Conservation (phyloP, 2,797 vertebrate genomes). For the Sebastes taczanowskii region DNA sequence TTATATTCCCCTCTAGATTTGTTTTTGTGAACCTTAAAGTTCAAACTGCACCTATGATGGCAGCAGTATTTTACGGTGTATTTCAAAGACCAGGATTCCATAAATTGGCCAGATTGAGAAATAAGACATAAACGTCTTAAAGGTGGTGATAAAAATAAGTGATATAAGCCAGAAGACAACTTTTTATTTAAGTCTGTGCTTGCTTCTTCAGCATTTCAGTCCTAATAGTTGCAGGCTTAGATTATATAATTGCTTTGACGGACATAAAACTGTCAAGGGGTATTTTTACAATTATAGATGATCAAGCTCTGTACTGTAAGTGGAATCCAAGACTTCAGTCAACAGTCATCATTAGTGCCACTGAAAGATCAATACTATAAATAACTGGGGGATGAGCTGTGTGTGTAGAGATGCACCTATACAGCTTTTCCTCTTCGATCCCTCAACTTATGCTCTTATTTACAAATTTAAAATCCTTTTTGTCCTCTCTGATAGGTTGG, state of each 20-base stretch:
- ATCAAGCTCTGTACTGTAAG: neutral
- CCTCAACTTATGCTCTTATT: neutral
- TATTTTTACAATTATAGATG: neutral
- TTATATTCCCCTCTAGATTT: no score
- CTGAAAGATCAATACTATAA: conserved; percentile 13
- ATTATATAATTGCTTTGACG: neutral
- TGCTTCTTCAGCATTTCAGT: neutral
- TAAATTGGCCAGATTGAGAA: neutral
- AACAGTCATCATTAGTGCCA: neutral
- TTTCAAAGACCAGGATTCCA: no score
- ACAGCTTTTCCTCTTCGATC: neutral
- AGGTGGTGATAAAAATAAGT: neutral
- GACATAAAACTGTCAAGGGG: neutral
- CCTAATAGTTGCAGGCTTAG: neutral
- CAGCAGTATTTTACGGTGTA: no score
- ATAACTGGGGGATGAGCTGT: neutral
- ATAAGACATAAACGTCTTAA: neutral
- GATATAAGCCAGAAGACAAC: neutral
- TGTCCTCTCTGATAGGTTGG: conserved; percentile 53
- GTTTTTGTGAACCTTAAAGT: no score
- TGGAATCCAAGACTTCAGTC: neutral
- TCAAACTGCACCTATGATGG: no score
- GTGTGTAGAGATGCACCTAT: neutral
- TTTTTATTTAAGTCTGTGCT: neutral
- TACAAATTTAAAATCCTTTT: neutral